Base-by-base conservation (phyloP, 2,888 invertebrate species). In the Dasysyrphus tricinctus region DNA sequence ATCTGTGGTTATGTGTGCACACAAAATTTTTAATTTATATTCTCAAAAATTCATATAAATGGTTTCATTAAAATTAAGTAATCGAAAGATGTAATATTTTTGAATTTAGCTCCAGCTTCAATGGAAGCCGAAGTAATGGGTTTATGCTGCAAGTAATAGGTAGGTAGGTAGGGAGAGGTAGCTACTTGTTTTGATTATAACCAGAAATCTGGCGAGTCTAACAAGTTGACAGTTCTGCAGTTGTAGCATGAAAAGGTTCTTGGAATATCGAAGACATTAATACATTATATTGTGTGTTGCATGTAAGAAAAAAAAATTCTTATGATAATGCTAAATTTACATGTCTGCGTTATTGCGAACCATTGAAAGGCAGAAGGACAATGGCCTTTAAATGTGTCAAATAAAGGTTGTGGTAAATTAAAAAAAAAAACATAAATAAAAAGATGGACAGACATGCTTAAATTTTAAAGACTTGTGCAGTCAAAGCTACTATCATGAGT, bases 61-160 rank as follows among this genome's bases (percentile, higher is more conserved):
- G 61, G 42, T 63, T 80, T 57, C 73, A 73, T 73, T 80, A 37
- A 72, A 79, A 79, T 72, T 63, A 56, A 32, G 54, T 54, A 54
- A 54, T 54, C 54, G 54, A 32, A 54, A 32, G 54, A 32, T 54
- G 54, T 32, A 29, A 32, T 49, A 32, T 54, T 54, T 29, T 24
- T 12, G 3, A 12, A 51, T 54, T 14, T 5, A 14, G 29, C 14
- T 14, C 12, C 14, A 54, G 8, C 32, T 54, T 32, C 12, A 54
- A 32, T 54, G 54, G 8, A 32, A 54, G 29, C 14, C 29, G 54
- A 54, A 14, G 29, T 32, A 32, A 54, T 54, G 54, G n/a, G 3
- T 32, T 32, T 29, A 29, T 54, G 54, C 24, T 54, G 12, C 29
- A 6, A 9, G 54, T 54, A 29, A n/a, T 12, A 54, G 14, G 51